These are phyloP conservation scores for Cryptomyrus ogoouensis DNA, from an alignment of 2,113 vertebrate species.

Conservation along the genomic window DNA sequence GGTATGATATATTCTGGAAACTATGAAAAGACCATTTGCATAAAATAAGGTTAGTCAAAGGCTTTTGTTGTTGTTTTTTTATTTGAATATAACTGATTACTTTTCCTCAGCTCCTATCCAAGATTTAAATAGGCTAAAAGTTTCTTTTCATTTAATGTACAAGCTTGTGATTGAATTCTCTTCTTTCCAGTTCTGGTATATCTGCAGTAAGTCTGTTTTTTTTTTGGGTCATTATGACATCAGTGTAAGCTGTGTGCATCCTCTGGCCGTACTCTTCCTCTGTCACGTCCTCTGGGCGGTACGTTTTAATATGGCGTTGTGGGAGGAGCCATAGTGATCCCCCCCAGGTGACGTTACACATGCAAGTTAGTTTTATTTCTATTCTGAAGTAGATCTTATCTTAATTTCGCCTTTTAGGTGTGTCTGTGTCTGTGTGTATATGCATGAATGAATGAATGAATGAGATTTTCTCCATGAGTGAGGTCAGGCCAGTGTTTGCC, in stretches of 20 bases:
- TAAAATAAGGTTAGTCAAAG: neutral
- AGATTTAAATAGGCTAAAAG: neutral
- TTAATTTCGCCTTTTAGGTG: neutral
- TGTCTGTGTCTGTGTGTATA: neutral
- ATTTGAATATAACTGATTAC: neutral
- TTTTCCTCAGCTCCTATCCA: neutral
- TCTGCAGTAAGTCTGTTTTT: neutral
- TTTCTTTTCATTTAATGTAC: neutral
- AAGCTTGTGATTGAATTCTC: neutral
- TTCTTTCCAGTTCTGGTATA: neutral
- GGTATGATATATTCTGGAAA: neutral
- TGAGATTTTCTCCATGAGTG: neutral
- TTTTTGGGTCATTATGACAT: neutral
- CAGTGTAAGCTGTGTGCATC: neutral
- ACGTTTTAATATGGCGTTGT: neutral
- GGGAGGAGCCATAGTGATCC: neutral
- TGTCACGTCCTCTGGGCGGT: neutral
- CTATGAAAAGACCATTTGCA: neutral
- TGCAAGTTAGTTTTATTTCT: neutral
- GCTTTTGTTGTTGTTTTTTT: neutral
- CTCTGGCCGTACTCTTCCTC: neutral
- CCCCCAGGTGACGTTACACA: neutral
- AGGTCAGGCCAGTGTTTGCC: neutral
- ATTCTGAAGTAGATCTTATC: neutral
- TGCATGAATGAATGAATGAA: neutral